phyloP scores from a whole-genome alignment of 2,113 vertebrate species.

The Dasyornis broadbenti region DNA sequence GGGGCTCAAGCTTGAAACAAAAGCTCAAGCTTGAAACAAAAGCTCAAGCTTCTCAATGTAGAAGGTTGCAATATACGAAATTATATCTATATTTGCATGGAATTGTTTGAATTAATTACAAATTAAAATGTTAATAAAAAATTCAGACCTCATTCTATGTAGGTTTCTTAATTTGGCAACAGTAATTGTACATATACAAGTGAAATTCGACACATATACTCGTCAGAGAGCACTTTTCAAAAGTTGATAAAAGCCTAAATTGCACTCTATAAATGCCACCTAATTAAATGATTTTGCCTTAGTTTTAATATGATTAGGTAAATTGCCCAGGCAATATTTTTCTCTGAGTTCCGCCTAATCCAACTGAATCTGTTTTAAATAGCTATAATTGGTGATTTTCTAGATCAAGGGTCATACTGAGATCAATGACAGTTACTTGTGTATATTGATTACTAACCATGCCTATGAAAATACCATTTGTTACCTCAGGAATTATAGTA shows the following conservation, averaged over 20 bases:
- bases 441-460: slow-evolving; percentile 72
- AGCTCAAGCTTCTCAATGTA: background rate
- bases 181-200: background rate
- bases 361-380: slow-evolving; percentile 64
- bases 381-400: slow-evolving; percentile 72
- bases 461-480: slow-evolving; percentile 73
- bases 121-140: slow-evolving; percentile 15
- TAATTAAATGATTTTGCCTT: slow-evolving; percentile 33
- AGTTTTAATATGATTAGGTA: slow-evolving; percentile 42
- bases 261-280: slow-evolving; percentile 23
- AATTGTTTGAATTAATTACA: slow-evolving; percentile 48
- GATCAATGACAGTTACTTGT: slow-evolving; percentile 73
- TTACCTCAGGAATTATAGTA: slow-evolving; percentile 63
- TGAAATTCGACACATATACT: slow-evolving; percentile 28
- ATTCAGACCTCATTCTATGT: background rate
- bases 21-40: background rate
- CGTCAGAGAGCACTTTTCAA: slow-evolving; percentile 28
- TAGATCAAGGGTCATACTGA: slow-evolving; percentile 66
- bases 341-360: slow-evolving; percentile 45
- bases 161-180: background rate
- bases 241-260: slow-evolving; percentile 37
- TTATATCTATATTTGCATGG: background rate
- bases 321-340: background rate
- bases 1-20: background rate
- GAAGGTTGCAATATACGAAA: background rate